These are phyloP conservation scores for Megaceryle alcyon DNA, from an alignment of 2,797 vertebrate species.

Conservation along the genomic window DNA sequence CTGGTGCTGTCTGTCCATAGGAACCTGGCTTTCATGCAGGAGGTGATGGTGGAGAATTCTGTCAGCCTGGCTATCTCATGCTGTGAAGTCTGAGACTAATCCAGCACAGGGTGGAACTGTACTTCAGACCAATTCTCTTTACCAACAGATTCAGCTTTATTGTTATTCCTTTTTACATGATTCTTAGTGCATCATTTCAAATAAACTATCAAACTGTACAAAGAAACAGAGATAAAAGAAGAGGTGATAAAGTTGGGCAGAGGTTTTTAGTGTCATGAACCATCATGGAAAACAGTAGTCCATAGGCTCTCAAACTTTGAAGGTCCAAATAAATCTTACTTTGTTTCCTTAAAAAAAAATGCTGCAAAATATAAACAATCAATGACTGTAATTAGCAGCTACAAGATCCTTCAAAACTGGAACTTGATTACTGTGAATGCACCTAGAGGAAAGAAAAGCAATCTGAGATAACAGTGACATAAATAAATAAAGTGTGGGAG, in stretches of 20 bases:
- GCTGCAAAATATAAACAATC: slow-evolving; percentile 65
- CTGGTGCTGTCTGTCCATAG: background rate
- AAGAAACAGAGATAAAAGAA: slow-evolving; percentile 72
- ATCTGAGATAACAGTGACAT: slow-evolving; percentile 11
- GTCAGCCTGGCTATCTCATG: background rate
- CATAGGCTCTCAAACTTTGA: slow-evolving; percentile 5
- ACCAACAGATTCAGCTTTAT: slow-evolving; percentile 73
- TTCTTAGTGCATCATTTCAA: slow-evolving; percentile 74
- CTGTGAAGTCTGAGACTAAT: background rate
- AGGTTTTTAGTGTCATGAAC: slow-evolving; percentile 64
- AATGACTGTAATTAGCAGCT: slow-evolving; percentile 71
- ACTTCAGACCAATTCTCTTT: slow-evolving; percentile 51
- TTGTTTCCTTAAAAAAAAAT: slow-evolving; percentile 48
- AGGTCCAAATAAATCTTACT: slow-evolving; percentile 54
- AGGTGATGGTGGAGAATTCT: background rate
- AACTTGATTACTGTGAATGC: slow-evolving; percentile 63
- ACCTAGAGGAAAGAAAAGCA: slow-evolving; percentile 43
- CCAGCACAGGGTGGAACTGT: background rate
- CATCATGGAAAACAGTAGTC: slow-evolving; percentile 56
- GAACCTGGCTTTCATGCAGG: background rate
- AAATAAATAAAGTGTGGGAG: slow-evolving; percentile 58
- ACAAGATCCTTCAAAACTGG: slow-evolving; percentile 73
- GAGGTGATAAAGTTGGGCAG: slow-evolving; percentile 53
- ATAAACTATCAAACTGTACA: slow-evolving; percentile 79
- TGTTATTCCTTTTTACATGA: slow-evolving; percentile 63